Percentiles rank a stretch among this genome's conserved stretches.
Evolutionary conservation across 2,797 vertebrate genomes (phyloP).

Genomic region (Melanotaenia maccullochi): DNA sequence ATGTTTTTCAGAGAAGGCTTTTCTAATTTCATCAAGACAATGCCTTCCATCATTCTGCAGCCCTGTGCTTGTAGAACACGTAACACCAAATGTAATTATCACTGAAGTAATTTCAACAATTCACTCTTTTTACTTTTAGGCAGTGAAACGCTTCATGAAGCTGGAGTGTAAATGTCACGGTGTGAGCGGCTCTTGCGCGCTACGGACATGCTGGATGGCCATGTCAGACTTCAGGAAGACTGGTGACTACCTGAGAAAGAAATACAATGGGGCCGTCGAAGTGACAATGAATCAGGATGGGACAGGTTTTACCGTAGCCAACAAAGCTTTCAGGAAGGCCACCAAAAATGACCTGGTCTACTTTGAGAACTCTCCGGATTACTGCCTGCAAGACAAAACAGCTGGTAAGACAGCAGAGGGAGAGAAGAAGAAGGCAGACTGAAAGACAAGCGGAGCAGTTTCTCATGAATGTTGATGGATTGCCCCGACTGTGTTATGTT

Average conservation of each 20-base stretch:
- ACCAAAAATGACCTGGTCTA: constrained; percentile 97
- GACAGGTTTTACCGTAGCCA: constrained; percentile 93
- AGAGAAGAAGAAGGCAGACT: constrained; percentile 12
- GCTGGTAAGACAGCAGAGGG: constrained; percentile 86
- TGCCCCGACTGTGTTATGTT: constrained; percentile 63
- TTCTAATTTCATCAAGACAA: neutral
- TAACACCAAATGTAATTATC: neutral
- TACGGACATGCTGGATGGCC: constrained; percentile 98
- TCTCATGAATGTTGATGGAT: constrained; percentile 74
- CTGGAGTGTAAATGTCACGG: constrained; percentile 98
- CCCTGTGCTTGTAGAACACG: neutral
- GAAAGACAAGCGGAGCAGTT: constrained; percentile 46
- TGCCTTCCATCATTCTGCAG: neutral
- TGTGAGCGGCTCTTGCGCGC: constrained; percentile 95
- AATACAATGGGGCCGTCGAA: constrained; percentile 97
- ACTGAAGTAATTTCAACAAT: neutral
- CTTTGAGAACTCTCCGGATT: constrained; percentile 98
- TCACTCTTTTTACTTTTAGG: constrained; percentile 74
- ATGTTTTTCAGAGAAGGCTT: neutral
- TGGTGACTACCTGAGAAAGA: constrained; percentile 92
- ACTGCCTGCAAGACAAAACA: constrained; percentile 96
- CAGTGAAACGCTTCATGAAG: constrained; percentile 98
- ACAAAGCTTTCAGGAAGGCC: constrained; percentile 87
- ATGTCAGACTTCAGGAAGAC: constrained; percentile 98
- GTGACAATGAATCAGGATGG: constrained; percentile 98